A percentile compares a stretch with the other conserved stretches of the same genome.
Evolutionary conservation across 2,113 vertebrate species (phyloP).

Genomic region (Campylomormyrus numenius): DNA sequence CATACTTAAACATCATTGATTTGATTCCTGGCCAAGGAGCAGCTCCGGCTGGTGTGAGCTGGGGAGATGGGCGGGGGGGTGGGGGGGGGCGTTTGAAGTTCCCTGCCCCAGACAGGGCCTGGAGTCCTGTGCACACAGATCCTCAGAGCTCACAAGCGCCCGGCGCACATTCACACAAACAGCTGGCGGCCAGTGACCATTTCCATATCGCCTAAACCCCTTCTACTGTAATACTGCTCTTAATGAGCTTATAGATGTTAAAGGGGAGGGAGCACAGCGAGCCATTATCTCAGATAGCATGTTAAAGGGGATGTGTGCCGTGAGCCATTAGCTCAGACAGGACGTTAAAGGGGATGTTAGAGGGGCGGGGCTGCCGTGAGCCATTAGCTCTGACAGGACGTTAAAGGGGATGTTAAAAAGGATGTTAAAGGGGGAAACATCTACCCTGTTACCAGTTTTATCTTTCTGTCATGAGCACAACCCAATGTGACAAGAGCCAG

Average conservation of each 20-base stretch:
- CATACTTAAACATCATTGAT: conserved; percentile 60
- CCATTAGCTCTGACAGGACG: not conserved
- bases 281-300: conserved; percentile 45
- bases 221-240: conserved; percentile 49
- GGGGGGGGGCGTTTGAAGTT: conserved; percentile 42
- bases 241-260: conserved; percentile 67
- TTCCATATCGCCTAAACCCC: conserved; percentile 16
- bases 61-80: too few relatives aligned
- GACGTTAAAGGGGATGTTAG: not conserved
- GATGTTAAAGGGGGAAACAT: not conserved
- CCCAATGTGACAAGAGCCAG: not conserved
- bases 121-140: conserved; percentile 47
- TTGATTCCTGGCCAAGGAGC: conserved; percentile 53
- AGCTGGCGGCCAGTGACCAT: not conserved
- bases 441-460: not conserved
- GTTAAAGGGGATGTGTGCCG: not conserved
- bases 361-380: not conserved
- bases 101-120: conserved; percentile 56
- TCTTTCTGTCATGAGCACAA: not conserved
- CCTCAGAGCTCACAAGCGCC: conserved; percentile 11
- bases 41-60: not conserved
- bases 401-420: not conserved
- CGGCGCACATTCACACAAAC: conserved; percentile 24
- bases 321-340: not conserved
- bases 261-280: conserved; percentile 52